Percentiles rank a stretch among this genome's conserved stretches.
These are phyloP conservation scores for Champsocephalus gunnari DNA, from an alignment of 2,797 vertebrate species.

Conservation along the genomic window DNA sequence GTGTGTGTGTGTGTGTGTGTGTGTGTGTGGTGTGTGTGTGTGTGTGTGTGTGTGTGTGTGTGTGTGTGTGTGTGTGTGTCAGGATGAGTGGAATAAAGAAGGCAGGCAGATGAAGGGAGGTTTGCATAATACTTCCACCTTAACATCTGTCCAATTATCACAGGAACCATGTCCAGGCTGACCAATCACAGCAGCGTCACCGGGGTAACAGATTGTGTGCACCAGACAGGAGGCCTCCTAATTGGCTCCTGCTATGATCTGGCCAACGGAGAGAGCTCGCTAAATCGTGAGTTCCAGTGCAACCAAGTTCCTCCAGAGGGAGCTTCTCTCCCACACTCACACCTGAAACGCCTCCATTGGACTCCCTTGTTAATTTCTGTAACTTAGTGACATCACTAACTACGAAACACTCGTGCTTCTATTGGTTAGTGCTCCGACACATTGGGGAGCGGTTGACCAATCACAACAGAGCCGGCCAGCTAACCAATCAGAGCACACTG, in stretches of 20 bases:
- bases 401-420: too few relatives aligned
- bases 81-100: constrained; percentile 30
- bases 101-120: constrained; percentile 32
- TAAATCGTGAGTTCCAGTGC: constrained; percentile 83
- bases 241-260: constrained; percentile 87
- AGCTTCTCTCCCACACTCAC: too few relatives aligned
- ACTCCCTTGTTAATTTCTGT: too few relatives aligned
- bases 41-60: constrained; percentile 13
- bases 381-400: too few relatives aligned
- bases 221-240: constrained; percentile 84
- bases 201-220: constrained; percentile 87
- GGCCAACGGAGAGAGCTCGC: constrained; percentile 82
- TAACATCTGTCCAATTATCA: constrained; percentile 79
- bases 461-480: too few relatives aligned
- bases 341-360: too few relatives aligned
- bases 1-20: not conserved
- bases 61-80: not conserved
- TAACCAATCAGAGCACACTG: too few relatives aligned
- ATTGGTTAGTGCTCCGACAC: too few relatives aligned
- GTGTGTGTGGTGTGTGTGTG: not conserved
- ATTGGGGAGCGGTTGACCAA: too few relatives aligned
- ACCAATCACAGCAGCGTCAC: constrained; percentile 87
- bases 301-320: not conserved
- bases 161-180: constrained; percentile 83
- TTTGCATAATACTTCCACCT: constrained; percentile 63